Base-by-base conservation (phyloP, 2,888 invertebrate species). In the Lepas anatifera region DNA sequence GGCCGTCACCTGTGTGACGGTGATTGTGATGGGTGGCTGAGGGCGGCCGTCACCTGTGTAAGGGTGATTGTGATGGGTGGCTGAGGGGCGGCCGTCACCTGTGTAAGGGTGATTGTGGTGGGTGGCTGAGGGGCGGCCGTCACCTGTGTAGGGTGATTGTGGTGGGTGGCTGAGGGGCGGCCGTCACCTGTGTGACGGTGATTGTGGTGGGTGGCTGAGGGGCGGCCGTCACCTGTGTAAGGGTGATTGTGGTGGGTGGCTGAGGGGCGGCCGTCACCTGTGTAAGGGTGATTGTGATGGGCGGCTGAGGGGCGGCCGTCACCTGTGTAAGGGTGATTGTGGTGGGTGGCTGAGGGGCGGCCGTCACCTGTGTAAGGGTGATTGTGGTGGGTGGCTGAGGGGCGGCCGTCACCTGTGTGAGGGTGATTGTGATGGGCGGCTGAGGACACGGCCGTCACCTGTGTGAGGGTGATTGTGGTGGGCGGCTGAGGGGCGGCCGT, bases 161-260 rank as follows among this genome's bases (percentile, higher is more conserved):
- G 25, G 48, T 25, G 25, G n/a, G 93, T 6, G 3, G 48, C 18
- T 6, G n/a, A 25, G 13, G 41, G 27, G 3, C 37, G 58, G 32
- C 18, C 11, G 64, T 77, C 13, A 87, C 87, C 83, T 92, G 92
- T 1, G 96, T 97, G 74, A 97, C 80, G 13, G 96, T 96, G 73
- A 96, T 97, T 81, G 96, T 96, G 78, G 96, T n/a, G n/a, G 96
- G 75, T 93, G 85, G 82, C 94, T 93, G 72, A 96, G 96, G 71
- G 97, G 81, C 16, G 96, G 96, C 3, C 11, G 52, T 77, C 16
- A 86, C 87, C 83, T 92, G 92, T 0, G 96, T 96, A 74, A 97
- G 80, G 13, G 96, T 96, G 73, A 96, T 97, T 8, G 48, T 50
- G 3, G 8, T 25, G n/a, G 25, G 29, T 4, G 32, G 0, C n/a